phyloP scores from a whole-genome alignment of 2,888 invertebrate species.

The Timema podura region DNA sequence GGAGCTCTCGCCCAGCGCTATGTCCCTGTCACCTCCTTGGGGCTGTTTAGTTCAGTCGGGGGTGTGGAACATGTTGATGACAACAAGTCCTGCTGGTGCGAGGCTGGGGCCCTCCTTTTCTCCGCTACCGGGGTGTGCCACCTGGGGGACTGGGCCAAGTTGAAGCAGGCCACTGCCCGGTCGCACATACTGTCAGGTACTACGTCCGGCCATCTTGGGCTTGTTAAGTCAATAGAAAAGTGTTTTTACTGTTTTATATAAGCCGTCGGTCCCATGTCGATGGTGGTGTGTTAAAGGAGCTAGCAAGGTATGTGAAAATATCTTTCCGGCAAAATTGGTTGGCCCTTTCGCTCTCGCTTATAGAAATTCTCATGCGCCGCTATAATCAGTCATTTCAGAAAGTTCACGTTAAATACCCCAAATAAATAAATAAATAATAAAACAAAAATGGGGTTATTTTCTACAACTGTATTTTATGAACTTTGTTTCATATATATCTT shows the following conservation, averaged over 20 bases:
- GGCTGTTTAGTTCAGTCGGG: slow-evolving; percentile 22
- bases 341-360: too few relatives aligned
- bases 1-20: slow-evolving; percentile 24
- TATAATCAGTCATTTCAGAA: too few relatives aligned
- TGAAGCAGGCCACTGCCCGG: slow-evolving; percentile 8
- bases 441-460: too few relatives aligned
- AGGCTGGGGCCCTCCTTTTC: slow-evolving; percentile 43
- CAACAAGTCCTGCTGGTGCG: slow-evolving; percentile 36
- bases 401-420: too few relatives aligned
- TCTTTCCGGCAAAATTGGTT: too few relatives aligned
- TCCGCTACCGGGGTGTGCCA: slow-evolving; percentile 45
- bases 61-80: slow-evolving; percentile 24
- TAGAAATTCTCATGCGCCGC: too few relatives aligned
- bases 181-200: slow-evolving; percentile 24
- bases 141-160: slow-evolving; percentile 44
- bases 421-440: too few relatives aligned
- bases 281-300: slow-evolving; percentile 3
- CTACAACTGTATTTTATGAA: too few relatives aligned
- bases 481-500: too few relatives aligned
- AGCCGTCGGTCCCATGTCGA: background rate
- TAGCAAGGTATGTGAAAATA: background rate
- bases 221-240: background rate
- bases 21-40: slow-evolving; percentile 13
- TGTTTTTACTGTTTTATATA: background rate
- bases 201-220: background rate